Evolutionary conservation across 2,113 vertebrate genomes (phyloP), one percentile per base, ranked within the genome.

Genomic region (Prochilodus magdalenae): DNA sequence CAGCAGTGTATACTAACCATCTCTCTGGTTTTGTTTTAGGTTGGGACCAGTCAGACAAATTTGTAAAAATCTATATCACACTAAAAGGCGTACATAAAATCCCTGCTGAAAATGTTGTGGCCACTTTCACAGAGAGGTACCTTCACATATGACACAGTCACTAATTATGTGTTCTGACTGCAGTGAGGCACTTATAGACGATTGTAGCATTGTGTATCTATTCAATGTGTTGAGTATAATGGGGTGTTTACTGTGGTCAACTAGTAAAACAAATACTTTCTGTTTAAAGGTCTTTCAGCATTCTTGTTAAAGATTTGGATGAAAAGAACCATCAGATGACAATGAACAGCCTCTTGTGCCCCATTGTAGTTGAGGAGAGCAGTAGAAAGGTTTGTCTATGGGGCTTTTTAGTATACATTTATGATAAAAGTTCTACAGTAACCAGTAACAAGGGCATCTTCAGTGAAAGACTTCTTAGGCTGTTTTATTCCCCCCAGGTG

Each of bases 21-120:
- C 20, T 20, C 76, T 60, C 29, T 86, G 10, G 2, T 5, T 24
- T 14, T 63, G 2, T 40, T 44, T 70, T 70, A 99, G 97, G 95
- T 15, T 99, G 98, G 98, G 97, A 99, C 93, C 97, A 99, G 81
- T 99, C 98, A 8, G 97, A 99, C 40, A 98, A 98, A 75, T 98
- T 96, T 92, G 94, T 99, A 87, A 99, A 99, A 92, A 97, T 99
- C 81, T 99, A 99, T 82, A 92, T 99, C 63, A 96, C 96, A 22
- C 88, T 99, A 88, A 95, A 92, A 88, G 95, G 95, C 82, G 96
- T 98, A 53, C 97, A 99, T 86, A 94, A 95, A 73, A 94, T 97
- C 81, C 92, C 96, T 40, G 40, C 91, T 83, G 97, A 98, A 86
- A 97, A 96, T 1, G 95, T 99, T 59, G 93, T 96, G 77, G 94